Evolutionary conservation across 2,797 vertebrate species (phyloP).

Genomic region (Catamblyrhynchus diadema): DNA sequence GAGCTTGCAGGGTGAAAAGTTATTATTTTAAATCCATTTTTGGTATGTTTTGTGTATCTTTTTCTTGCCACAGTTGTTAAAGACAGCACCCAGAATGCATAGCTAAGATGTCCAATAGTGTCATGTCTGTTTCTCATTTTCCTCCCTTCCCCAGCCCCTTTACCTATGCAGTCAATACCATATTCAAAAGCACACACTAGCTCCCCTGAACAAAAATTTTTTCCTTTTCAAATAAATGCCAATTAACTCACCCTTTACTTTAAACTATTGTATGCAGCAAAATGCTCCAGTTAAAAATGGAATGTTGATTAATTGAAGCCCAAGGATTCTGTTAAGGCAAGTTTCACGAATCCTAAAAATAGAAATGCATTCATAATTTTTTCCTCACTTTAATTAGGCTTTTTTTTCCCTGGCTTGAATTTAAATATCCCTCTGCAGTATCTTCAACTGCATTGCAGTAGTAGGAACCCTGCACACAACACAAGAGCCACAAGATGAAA

Average conservation of each 20-base stretch:
- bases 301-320: constrained; percentile 36
- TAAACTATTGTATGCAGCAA: not conserved
- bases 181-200: not conserved
- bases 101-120: not conserved
- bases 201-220: not conserved
- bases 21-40: not conserved
- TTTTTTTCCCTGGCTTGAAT: not conserved
- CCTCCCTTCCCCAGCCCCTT: not conserved
- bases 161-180: not conserved
- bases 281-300: constrained; percentile 31
- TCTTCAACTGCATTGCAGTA: constrained; percentile 62
- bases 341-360: constrained; percentile 21
- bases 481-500: not conserved
- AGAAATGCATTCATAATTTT: constrained; percentile 58
- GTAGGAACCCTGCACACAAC: not conserved
- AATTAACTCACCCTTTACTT: not conserved
- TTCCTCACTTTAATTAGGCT: constrained; percentile 40
- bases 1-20: not conserved
- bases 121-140: not conserved
- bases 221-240: constrained; percentile 6
- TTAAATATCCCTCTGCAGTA: constrained; percentile 56
- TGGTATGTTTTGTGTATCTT: not conserved
- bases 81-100: not conserved
- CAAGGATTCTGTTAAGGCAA: constrained; percentile 39
- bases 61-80: not conserved